phyloP scores from a whole-genome alignment of 2,113 vertebrate species.

The Ursus arctos region DNA sequence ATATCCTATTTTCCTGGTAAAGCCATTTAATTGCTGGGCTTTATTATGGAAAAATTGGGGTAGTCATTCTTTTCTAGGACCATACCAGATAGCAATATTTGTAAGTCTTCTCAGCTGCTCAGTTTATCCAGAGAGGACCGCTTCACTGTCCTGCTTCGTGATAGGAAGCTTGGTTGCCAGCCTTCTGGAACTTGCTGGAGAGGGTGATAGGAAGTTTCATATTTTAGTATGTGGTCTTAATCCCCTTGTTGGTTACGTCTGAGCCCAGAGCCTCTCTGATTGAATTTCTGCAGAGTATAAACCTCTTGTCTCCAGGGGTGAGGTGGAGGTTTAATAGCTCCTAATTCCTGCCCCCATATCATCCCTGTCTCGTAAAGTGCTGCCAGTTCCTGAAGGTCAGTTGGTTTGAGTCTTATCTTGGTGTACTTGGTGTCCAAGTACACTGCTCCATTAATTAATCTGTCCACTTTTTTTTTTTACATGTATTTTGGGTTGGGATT shows the following conservation, averaged over 20 bases:
- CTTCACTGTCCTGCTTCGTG: not conserved
- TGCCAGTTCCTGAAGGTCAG: not conserved
- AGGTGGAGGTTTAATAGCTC: not conserved
- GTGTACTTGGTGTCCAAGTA: not conserved
- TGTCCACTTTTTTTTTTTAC: not conserved
- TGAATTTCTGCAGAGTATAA: not conserved
- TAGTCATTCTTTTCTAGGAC: not conserved
- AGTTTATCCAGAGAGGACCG: not conserved
- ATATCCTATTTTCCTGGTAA: not conserved
- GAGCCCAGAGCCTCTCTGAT: not conserved
- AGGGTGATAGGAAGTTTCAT: not conserved
- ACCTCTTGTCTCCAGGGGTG: not conserved
- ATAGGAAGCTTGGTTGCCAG: not conserved
- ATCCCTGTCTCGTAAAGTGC: not conserved
- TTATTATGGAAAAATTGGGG: not conserved
- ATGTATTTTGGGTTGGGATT: conserved; percentile 5
- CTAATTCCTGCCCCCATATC: not conserved
- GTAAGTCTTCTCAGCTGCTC: not conserved
- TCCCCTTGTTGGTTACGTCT: not conserved
- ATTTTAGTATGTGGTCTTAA: not conserved
- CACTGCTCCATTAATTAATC: not conserved
- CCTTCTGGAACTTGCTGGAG: not conserved
- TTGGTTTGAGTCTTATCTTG: not conserved
- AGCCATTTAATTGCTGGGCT: not conserved
- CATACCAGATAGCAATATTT: not conserved